These are phyloP conservation scores for Pitta sordida DNA, from an alignment of 2,113 vertebrate species.

Conservation along the genomic window DNA sequence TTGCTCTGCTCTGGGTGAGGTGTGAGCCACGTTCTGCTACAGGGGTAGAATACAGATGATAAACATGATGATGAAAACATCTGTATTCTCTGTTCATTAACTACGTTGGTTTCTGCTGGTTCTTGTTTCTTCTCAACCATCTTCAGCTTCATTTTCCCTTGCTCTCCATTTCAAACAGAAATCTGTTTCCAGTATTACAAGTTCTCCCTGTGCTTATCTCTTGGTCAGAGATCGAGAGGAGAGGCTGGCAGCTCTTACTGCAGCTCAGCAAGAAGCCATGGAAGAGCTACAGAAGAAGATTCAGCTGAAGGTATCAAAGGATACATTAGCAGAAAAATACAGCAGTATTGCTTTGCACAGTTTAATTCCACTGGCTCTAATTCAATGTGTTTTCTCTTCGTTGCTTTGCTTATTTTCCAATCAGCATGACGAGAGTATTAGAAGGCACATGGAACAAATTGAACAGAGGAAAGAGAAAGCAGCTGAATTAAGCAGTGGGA, in stretches of 20 bases:
- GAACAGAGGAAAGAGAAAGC: conserved; percentile 98
- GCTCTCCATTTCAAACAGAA: background rate
- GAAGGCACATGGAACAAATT: conserved; percentile 98
- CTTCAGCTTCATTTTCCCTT: background rate
- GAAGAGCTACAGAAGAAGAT: conserved; percentile 99
- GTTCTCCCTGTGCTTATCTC: background rate
- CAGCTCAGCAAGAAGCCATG: conserved; percentile 97
- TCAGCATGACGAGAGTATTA: conserved; percentile 96
- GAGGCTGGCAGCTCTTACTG: conserved; percentile 92
- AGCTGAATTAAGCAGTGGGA: conserved; percentile 94
- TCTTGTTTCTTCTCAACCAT: background rate
- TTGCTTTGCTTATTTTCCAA: background rate
- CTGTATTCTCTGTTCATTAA: background rate
- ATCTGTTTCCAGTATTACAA: background rate
- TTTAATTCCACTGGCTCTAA: background rate
- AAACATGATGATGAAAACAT: background rate
- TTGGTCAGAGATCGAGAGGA: conserved; percentile 89
- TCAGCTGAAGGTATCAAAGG: conserved; percentile 85
- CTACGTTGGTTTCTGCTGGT: background rate
- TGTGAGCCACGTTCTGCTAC: background rate
- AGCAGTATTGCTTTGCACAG: background rate
- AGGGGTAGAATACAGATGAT: too few relatives aligned
- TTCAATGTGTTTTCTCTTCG: background rate
- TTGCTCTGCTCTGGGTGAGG: background rate
- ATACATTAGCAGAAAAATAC: background rate